Conservation (phyloP, 2,797 vertebrate genomes). For the Bryconaethiops microstoma region DNA sequence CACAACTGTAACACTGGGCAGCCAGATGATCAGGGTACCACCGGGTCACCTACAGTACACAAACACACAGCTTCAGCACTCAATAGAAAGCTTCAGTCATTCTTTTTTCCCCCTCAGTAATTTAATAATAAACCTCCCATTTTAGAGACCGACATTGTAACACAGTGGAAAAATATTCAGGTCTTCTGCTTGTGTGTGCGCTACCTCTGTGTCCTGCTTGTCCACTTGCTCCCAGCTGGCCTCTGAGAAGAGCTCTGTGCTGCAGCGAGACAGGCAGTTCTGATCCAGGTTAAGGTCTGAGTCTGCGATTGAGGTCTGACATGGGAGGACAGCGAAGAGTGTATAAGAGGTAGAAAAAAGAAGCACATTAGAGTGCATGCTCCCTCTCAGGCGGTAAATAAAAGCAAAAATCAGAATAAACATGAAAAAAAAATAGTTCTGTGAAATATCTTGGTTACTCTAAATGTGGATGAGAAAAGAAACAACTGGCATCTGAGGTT, state of each 20-base stretch:
- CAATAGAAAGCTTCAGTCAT: background rate
- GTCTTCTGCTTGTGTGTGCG: background rate
- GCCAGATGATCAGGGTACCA: conserved; percentile 98
- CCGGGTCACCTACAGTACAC: conserved; percentile 86
- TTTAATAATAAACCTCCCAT: background rate
- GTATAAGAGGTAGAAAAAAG: background rate
- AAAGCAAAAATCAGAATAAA: too few relatives aligned
- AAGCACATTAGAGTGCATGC: background rate
- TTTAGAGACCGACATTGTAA: background rate
- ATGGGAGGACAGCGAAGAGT: background rate
- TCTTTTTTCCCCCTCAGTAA: background rate
- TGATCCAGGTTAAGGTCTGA: conserved; percentile 94
- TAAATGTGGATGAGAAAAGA: too few relatives aligned
- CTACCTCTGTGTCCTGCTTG: conserved; percentile 95
- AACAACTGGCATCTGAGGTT: too few relatives aligned
- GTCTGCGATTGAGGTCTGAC: conserved; percentile 92
- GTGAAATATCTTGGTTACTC: too few relatives aligned
- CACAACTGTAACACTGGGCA: conserved; percentile 94
- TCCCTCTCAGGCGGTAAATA: too few relatives aligned
- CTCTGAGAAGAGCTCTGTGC: conserved; percentile 97
- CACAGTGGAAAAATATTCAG: background rate
- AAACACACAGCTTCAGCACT: background rate
- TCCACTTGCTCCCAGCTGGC: conserved; percentile 99
- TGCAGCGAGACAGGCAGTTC: conserved; percentile 97
- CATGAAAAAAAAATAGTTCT: too few relatives aligned